Evolutionary conservation across 2,888 invertebrate genomes (phyloP), one percentile per base, ranked within the genome.

Genomic region (Leptogaster cylindrica): DNA sequence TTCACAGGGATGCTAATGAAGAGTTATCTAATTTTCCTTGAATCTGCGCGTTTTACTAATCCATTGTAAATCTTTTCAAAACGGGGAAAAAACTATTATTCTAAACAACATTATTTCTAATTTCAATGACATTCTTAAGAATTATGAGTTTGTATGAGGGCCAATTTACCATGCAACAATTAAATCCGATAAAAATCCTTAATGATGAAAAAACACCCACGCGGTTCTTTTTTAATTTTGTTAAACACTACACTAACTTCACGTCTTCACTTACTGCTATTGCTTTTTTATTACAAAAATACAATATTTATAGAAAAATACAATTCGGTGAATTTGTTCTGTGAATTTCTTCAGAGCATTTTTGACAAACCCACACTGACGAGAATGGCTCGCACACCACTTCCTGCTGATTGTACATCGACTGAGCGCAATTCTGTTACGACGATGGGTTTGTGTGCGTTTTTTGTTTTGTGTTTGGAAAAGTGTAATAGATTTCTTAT

Each of bases 161-260:
- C 28, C 61, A 61, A 61, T 61, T 61, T 61, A 61, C 61, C 61
- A 61, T 61, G 61, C 61, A 61, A 44, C 28, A 61, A 61, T 61
- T 61, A 61, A 61, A 44, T 61, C 44, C 36, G 44, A 61, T 61
- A 61, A 44, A 61, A 44, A 28, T 27, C 44, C 41, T 28, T 44
- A 51, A 52, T 28, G 61, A 41, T 44, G 61, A 61, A 27, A 44
- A 61, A 61, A 61, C 61, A 61, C 61, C 61, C 61, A 41, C 61
- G 44, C 61, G 44, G 44, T 28, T 41, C 23, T 14, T 28, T 23
- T 31, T 41, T n/a, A 27, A 28, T 44, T 61, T 44, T 23, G 16
- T 27, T 14, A 16, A 6, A 18, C 61, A 61, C 41, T 44, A 16
- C 41, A 61, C 61, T 61, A 41, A 61, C 61, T 61, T 61, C 61